Percentiles rank a stretch among this genome's conserved stretches.
Conservation (phyloP, 2,888 invertebrate genomes). For the Ferdinandea cuprea region DNA sequence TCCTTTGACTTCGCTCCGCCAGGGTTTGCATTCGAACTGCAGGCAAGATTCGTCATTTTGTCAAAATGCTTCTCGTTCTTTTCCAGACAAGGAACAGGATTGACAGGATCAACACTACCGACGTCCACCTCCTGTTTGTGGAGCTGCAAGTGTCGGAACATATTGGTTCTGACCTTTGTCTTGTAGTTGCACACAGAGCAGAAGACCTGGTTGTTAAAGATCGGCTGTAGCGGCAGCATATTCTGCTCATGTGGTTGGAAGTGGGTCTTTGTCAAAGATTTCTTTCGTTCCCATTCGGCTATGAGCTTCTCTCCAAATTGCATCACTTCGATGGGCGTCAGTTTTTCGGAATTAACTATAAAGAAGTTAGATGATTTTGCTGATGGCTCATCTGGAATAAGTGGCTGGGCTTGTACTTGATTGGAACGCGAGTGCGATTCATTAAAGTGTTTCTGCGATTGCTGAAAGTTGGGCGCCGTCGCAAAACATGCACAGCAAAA, state of each 20-base stretch:
- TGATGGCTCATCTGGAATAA: conserved; percentile 74
- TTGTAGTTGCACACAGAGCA: conserved; percentile 88
- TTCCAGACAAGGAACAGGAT: conserved; percentile 91
- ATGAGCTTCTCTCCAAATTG: conserved; percentile 78
- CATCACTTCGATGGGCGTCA: conserved; percentile 72
- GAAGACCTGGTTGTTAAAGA: conserved; percentile 85
- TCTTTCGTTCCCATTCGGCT: conserved; percentile 77
- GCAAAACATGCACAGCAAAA: conserved; percentile 85
- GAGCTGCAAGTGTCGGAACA: conserved; percentile 87
- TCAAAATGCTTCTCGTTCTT: conserved; percentile 92
- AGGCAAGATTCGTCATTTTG: conserved; percentile 92
- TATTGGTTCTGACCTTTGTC: conserved; percentile 88
- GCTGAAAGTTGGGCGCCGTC: conserved; percentile 78
- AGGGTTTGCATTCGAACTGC: conserved; percentile 84
- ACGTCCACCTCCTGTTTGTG: conserved; percentile 86
- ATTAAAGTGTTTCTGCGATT: conserved; percentile 84
- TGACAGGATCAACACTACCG: conserved; percentile 88
- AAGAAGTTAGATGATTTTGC: conserved; percentile 78
- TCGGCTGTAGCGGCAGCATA: conserved; percentile 86
- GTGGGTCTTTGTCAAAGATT: conserved; percentile 77
- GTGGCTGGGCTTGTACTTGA: conserved; percentile 82
- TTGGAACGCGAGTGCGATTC: conserved; percentile 83
- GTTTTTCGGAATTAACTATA: conserved; percentile 82
- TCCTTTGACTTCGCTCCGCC: conserved; percentile 75
- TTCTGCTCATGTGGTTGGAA: conserved; percentile 87